Evolutionary conservation across 2,113 vertebrate species (phyloP), one percentile per base, ranked within the genome.

Genomic region (Hippocampus guttulatus): DNA sequence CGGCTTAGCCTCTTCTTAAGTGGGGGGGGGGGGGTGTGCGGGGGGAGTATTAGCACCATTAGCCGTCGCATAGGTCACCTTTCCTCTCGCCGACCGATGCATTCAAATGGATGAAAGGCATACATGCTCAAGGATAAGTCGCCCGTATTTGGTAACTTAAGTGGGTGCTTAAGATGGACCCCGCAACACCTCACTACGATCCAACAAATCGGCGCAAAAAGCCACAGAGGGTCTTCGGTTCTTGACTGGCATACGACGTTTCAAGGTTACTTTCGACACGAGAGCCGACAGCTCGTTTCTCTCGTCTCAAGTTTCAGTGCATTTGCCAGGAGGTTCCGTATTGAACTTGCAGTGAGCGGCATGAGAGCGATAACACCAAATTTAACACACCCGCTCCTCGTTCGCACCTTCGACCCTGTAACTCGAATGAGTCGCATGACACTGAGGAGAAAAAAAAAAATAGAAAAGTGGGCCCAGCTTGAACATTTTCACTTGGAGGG

Each of bases 1-100:
- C 84, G 88, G 88, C 89, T 91, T 91, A 91, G 88, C 81, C 75
- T 80, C 80, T 79, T 84, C 85, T 90, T 89, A 89, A 91, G 87
- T 86, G 83, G 73, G 33, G 27, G 58, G 16, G 25, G 58, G 58
- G 33, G 86, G 85, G 80, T n/a, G n/a, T 88, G 27, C 4, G 40
- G 88, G 87, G 80, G 90, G 76, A 88, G 85, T 88, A 90, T 89
- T 88, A 88, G 79, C 73, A 62, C 84, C 80, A 84, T 90, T 83
- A 88, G 64, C 64, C 64, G 14, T 27, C 75, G 82, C 84, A 88
- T 84, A 90, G 88, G 88, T 91, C 88, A 91, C 87, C 90, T 87
- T 88, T 89, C 83, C 79, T 60, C 74, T 63, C 1, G 65, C 80
- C 78, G 84, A 90, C 85, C 88, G 85, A 76, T 78, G 75, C 64